Base-by-base conservation (phyloP, 2,888 invertebrate genomes). In the Margaritifera margaritifera region DNA sequence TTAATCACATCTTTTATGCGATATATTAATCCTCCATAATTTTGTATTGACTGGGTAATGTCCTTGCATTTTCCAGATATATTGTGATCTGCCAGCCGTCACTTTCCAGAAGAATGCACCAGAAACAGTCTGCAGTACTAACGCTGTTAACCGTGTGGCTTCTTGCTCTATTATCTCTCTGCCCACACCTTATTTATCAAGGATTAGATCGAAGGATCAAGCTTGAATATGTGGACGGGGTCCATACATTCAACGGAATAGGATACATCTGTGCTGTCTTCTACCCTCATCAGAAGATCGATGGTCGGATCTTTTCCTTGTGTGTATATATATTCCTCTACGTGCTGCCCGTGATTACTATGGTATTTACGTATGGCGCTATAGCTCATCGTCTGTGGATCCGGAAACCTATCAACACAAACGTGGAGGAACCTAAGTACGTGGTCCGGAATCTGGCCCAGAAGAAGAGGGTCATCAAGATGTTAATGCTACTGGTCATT, bases 341-440 rank as follows among this genome's bases (percentile, higher is more conserved):
- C 70, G 67, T 82, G 19, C 64, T 82, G 27, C 86, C 86, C 15
- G 80, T 84, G 27, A 58, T 78, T 5, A 78, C 81, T 22, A 84
- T 86, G 84, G 71, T 78, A 51, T 76, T 68, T 59, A 80, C 83
- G 1, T 85, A 86, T 63, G 83, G 84, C 8, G 76, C 77, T 63
- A 84, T 86, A 52, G 80, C 79, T 4, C 71, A 79, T 62, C 78
- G 77, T 5, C 76, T 86, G 20, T 86, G 86, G 86, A 73, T 80
- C 20, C 77, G 80, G 19, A 74, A 74, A 8, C 83, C 83, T 0
- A 81, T 86, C 51, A 84, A 83, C 20, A 83, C 83, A 56, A 77
- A 75, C 11, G 27, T 74, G 27, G 77, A 75, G 61, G 77, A 78
- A 53, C 72, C 78, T 59, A 62, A 75, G n/a, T 78, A 81, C 56